phyloP scores from a whole-genome alignment of 2,113 vertebrate genomes.

The Protobothrops mucrosquamatus region DNA sequence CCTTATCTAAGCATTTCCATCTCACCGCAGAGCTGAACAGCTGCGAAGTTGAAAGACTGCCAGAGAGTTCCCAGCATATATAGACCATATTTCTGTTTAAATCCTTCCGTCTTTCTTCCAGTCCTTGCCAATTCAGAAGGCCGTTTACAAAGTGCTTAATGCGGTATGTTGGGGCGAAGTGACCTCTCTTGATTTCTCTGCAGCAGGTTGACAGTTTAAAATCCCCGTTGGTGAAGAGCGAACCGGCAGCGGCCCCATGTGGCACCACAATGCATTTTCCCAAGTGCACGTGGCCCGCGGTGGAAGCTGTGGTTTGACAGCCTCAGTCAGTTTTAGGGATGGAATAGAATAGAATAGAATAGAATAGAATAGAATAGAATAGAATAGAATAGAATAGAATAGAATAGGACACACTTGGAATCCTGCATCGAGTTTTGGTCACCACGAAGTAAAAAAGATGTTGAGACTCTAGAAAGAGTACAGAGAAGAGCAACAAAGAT shows the following conservation, averaged over 20 bases:
- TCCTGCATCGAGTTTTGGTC: too few species aligned
- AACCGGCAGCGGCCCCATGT: constrained; percentile 49
- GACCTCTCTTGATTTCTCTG: constrained; percentile 19
- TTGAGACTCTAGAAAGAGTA: too few species aligned
- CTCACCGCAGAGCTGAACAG: constrained; percentile 26
- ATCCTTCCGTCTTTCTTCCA: neutral
- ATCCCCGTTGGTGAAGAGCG: neutral
- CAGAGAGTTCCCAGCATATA: constrained; percentile 7
- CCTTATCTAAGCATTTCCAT: constrained; percentile 44
- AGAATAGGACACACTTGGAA: too few species aligned
- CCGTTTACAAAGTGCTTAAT: constrained; percentile 45
- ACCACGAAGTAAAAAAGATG: too few species aligned
- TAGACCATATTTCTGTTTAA: constrained; percentile 42
- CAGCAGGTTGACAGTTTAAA: neutral
- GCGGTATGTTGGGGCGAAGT: constrained; percentile 1
- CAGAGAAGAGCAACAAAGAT: too few species aligned
- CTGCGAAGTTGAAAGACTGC: constrained; percentile 22
- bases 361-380: too few species aligned
- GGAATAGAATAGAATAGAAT: too few species aligned
- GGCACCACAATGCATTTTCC: constrained; percentile 36
- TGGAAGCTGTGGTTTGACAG: neutral
- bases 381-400: too few species aligned
- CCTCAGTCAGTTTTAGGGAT: neutral
- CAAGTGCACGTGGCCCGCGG: neutral
- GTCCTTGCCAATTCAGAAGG: constrained; percentile 21